Conservation (phyloP, 2,113 vertebrate genomes). For the Todiramphus saurophagus region DNA sequence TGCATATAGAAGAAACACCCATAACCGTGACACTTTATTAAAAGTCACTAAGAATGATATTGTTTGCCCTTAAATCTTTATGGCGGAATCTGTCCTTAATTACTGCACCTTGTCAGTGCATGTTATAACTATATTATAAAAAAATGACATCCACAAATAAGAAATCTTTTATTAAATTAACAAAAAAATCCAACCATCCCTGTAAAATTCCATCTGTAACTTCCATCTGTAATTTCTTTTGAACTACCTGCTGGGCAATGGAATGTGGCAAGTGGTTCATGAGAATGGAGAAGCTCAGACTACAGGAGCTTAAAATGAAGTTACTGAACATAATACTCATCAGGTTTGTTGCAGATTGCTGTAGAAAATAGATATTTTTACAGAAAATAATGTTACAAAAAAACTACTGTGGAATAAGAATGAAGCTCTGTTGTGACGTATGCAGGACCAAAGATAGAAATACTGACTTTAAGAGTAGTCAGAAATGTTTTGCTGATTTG, state of each 20-base stretch:
- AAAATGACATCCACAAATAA: not conserved
- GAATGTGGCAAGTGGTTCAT: not conserved
- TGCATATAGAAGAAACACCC: not conserved
- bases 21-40: not conserved
- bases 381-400: not conserved
- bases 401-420: not conserved
- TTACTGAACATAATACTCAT: not conserved
- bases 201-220: not conserved
- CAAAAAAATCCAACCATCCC: not conserved
- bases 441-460: not conserved
- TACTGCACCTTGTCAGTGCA: accelerated
- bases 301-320: not conserved
- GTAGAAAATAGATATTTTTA: not conserved
- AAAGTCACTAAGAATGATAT: not conserved
- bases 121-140: not conserved
- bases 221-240: not conserved
- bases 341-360: not conserved
- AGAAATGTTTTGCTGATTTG: not conserved
- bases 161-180: not conserved
- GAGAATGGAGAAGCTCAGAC: not conserved
- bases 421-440: not conserved
- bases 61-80: not conserved
- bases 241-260: not conserved
- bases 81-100: not conserved
- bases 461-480: not conserved